Evolutionary conservation across 2,113 vertebrate genomes (phyloP).

Genomic region (Hassar affinis): DNA sequence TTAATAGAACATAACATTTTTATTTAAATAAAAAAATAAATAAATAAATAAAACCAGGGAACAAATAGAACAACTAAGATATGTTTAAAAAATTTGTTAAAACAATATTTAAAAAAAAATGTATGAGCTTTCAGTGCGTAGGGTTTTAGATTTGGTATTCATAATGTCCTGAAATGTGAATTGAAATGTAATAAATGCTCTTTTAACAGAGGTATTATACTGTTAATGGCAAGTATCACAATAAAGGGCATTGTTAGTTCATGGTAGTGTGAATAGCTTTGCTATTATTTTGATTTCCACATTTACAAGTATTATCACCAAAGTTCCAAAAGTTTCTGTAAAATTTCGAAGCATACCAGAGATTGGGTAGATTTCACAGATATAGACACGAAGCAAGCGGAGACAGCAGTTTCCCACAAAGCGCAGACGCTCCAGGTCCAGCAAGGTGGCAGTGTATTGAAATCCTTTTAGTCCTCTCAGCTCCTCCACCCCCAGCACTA

Average conservation of each 20-base stretch:
- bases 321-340: neutral
- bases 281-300: neutral
- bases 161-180: no score
- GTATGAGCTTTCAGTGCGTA: no score
- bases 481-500: slow-evolving; percentile 96
- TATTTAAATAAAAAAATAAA: no score
- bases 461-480: slow-evolving; percentile 95
- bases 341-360: slow-evolving; percentile 76
- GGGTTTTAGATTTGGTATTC: no score
- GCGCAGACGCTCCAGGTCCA: slow-evolving; percentile 93
- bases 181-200: no score
- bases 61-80: no score
- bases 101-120: no score
- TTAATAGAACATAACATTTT: no score
- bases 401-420: slow-evolving; percentile 97
- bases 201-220: no score
- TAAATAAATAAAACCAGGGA: no score
- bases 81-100: no score
- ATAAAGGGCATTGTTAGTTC: neutral
- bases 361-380: slow-evolving; percentile 97
- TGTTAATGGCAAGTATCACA: neutral
- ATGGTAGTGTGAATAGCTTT: neutral
- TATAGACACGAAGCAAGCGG: slow-evolving; percentile 92
- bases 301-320: neutral
- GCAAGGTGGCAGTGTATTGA: slow-evolving; percentile 93